Evolutionary conservation across 2,797 vertebrate genomes (phyloP), one percentile per base, ranked within the genome.

Genomic region (Discoglossus pictus): DNA sequence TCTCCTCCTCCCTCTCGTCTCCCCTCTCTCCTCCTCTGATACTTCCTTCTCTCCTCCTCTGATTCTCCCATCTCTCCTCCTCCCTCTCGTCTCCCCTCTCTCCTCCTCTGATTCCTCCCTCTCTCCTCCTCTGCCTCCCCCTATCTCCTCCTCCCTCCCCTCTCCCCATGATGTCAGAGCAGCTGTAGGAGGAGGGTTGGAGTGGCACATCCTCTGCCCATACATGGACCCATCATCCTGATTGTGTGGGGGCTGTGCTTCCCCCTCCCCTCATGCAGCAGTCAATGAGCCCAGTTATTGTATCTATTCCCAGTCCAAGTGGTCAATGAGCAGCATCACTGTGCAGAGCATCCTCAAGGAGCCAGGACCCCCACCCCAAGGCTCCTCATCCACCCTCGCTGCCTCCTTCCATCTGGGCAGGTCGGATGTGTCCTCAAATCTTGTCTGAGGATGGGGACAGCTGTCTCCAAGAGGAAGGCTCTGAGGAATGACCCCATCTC

Each of bases 391-490:
- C 8, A 27, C 51, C 31, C 27, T 4, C 6, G 6, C 13, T 23
- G 23, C 13, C 50, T 50, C 16, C 34, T 23, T 31, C 35, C 25
- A 13, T 15, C 21, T 13, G 51, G 48, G 51, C 59, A 35, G 88
- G 75, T 91, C 91, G 90, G 84, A 83, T 74, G 76, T 71, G 74
- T 75, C 73, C 77, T 86, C 81, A 67, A 78, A 75, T 80, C 82
- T 76, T 74, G 82, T 75, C 88, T 80, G 87, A 93, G 91, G 80
- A 98, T 98, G 95, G 95, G 95, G 89, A 92, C 92, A 83, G 92
- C 93, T 76, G 93, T 92, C 85, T 96, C 95, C 87, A 95, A 92
- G 83, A 94, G 92, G 85, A 95, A 93, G 88, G 92, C 90, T 80
- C 84, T 93, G 84, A 91, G 89, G 83, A 94, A 88, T 79, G 93